A percentile compares a stretch with the other conserved stretches of the same genome.
These are phyloP conservation scores for Protobothrops flavoviridis DNA, from an alignment of 2,113 vertebrate species.

Conservation along the genomic window DNA sequence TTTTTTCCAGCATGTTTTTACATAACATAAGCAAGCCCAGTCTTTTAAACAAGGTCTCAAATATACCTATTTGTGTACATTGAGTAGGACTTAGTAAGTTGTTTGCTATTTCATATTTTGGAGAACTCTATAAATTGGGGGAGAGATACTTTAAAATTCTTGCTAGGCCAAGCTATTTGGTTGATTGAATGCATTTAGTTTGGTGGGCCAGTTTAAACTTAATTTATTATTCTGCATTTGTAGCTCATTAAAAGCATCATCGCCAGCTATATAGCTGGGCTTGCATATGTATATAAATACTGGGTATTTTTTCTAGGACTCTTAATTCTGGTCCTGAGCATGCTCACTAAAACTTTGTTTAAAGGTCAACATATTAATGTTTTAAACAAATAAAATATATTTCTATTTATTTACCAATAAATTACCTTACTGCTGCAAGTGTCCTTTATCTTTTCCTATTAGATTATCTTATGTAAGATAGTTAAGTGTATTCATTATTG, in stretches of 20 bases:
- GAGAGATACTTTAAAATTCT: not conserved
- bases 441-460: not conserved
- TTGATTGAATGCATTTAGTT: not conserved
- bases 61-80: not conserved
- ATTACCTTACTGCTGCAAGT: not conserved
- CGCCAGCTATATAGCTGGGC: not conserved
- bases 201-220: not conserved
- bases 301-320: not conserved
- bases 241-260: not conserved
- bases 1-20: not conserved
- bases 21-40: not conserved
- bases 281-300: not conserved
- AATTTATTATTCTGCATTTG: not conserved
- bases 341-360: not conserved
- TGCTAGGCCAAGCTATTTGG: not conserved
- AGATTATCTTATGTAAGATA: not conserved
- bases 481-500: not conserved
- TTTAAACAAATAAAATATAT: not conserved
- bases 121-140: not conserved
- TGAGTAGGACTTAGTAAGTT: not conserved
- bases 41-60: not conserved
- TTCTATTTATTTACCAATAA: not conserved
- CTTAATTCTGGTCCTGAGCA: not conserved
- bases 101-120: not conserved
- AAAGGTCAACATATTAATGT: not conserved